Base-by-base conservation (phyloP, 2,797 vertebrate genomes). In the Lateolabrax maculatus region DNA sequence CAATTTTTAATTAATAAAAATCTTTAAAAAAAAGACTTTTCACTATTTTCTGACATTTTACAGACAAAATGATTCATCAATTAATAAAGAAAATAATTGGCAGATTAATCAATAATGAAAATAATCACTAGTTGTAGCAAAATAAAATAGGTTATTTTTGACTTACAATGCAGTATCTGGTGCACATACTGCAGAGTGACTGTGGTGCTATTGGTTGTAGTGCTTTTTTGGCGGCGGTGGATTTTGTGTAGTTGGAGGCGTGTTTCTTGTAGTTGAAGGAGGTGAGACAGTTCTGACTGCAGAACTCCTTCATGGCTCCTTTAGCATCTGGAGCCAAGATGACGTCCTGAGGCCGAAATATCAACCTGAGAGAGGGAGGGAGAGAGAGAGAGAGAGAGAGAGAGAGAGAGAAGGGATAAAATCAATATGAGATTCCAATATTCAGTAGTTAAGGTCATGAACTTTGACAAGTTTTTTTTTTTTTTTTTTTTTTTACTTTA, bases 311-410 rank as follows among this genome's bases (percentile, higher is more conserved):
- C 80, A 97, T 95, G 77, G 80, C 80, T 55, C 94, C 96, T 12
- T 95, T 95, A 25, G 80, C 89, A 78, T 99, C 98, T 6, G 98
- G 96, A 84, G 96, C 94, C 84, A 95, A 95, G 90, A 99, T 96
- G 75, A 97, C 90, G 25, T 99, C 97, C 94, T 98, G 98, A 84
- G 96, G 96, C 69, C 97, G 96, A 75, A 92, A 79, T 92, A 99
- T 98, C 44, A 96, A 92, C 95, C 98, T 99, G 81, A 25, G 21
- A 74, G 53, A 76, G 5, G 37, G 36, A 21, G 9, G n/a, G 81
- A 25, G 21, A 74, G n/a, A n/a, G n/a, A n/a, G n/a, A n/a, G n/a
- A n/a, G n/a, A n/a, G n/a, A n/a, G n/a, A n/a, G n/a, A n/a, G n/a
- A n/a, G n/a, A n/a, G 53, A 76, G 5, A 39, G 36, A 21, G 9